These are phyloP conservation scores for Lasioglossum vierecki DNA, from an alignment of 2,888 invertebrate species.

Conservation along the genomic window DNA sequence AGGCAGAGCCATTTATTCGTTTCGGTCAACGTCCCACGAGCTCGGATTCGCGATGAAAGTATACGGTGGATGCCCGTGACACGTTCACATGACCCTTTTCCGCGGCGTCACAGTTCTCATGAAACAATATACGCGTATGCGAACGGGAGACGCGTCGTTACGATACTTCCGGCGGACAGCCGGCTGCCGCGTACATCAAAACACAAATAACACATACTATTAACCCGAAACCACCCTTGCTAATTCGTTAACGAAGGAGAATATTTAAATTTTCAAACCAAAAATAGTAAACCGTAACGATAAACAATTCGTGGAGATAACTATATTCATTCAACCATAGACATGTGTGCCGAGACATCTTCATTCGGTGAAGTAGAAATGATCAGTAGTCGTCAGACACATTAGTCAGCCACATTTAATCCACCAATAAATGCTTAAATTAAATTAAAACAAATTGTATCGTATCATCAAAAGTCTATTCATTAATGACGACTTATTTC, in stretches of 20 bases:
- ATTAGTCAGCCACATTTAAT: neutral
- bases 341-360: neutral
- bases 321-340: too few species aligned
- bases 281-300: neutral
- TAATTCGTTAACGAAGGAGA: neutral
- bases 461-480: neutral
- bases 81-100: conserved; percentile 83
- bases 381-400: neutral
- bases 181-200: conserved; percentile 60
- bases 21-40: conserved; percentile 80
- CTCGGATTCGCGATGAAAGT: conserved; percentile 77
- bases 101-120: conserved; percentile 83
- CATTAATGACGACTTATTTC: neutral
- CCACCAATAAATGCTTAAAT: neutral
- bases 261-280: neutral
- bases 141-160: conserved; percentile 79
- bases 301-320: neutral
- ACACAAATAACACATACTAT: conserved; percentile 59
- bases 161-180: conserved; percentile 82
- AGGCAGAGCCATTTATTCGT: conserved; percentile 41
- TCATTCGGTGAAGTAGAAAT: neutral
- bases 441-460: neutral
- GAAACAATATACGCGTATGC: conserved; percentile 80
- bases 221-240: neutral
- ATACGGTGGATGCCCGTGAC: conserved; percentile 80